phyloP scores from a whole-genome alignment of 2,797 vertebrate species.

The Pangasius macronema region DNA sequence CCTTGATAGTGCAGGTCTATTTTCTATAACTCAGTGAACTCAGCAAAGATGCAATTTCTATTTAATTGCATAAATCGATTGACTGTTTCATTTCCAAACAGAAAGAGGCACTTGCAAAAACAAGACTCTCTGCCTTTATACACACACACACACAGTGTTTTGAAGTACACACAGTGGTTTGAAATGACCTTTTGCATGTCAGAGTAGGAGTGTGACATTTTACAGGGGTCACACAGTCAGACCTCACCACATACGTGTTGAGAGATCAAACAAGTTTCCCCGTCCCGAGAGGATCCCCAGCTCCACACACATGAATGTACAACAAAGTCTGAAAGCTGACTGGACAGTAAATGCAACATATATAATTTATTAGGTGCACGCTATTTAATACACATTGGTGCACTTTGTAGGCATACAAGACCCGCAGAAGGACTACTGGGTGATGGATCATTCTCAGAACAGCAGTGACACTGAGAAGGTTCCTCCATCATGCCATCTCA shows the following conservation, averaged over 20 bases:
- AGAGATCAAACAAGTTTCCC: constrained; percentile 56
- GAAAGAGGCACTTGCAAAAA: neutral
- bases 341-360: neutral
- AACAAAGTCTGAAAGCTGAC: neutral
- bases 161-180: neutral
- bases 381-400: neutral
- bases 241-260: constrained; percentile 55
- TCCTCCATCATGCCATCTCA: neutral
- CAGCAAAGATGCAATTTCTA: neutral
- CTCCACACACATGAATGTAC: neutral
- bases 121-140: neutral
- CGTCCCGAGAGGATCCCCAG: neutral
- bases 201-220: constrained; percentile 55
- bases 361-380: neutral
- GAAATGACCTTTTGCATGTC: constrained; percentile 31
- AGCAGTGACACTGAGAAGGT: neutral
- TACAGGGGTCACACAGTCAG: constrained; percentile 52
- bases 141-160: neutral
- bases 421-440: neutral
- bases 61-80: neutral
- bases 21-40: neutral
- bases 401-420: neutral
- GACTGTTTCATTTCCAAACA: constrained; percentile 1
- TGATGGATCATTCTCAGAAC: neutral
- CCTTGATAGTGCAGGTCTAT: constrained; percentile 15